phyloP scores from a whole-genome alignment of 2,888 invertebrate genomes.

The Cordilura impudica region DNA sequence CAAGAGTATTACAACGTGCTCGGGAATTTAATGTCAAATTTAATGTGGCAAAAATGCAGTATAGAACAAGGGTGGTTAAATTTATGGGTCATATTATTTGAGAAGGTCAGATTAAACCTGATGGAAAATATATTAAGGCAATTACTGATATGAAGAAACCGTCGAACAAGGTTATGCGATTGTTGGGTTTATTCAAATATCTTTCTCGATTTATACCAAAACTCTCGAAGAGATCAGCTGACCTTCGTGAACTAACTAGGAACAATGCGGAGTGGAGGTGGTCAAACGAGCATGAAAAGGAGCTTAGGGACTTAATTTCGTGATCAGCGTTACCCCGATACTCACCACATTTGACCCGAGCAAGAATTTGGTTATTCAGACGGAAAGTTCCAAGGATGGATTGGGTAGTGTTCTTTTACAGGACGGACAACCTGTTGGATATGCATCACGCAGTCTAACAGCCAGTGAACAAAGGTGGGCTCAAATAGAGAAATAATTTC shows the following conservation, averaged over 20 bases:
- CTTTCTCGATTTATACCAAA: constrained; percentile 28
- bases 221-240: constrained; percentile 30
- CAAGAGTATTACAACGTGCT: constrained; percentile 44
- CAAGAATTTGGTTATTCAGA: constrained; percentile 44
- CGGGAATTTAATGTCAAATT: constrained; percentile 29
- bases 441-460: constrained; percentile 66
- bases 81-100: constrained; percentile 48
- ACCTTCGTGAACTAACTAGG: constrained; percentile 41
- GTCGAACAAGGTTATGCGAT: constrained; percentile 15
- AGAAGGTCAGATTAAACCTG: constrained; percentile 22
- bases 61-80: constrained; percentile 33
- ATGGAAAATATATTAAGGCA: constrained; percentile 11
- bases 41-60: constrained; percentile 48
- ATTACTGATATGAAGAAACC: constrained; percentile 17
- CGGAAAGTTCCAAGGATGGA: constrained; percentile 64
- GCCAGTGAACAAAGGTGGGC: constrained; percentile 65
- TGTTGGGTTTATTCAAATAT: constrained; percentile 46
- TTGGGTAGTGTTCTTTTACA: constrained; percentile 69
- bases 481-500: constrained; percentile 63
- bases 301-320: no score
- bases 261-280: constrained; percentile 41
- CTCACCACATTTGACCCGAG: constrained; percentile 40
- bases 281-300: constrained; percentile 42
- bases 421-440: constrained; percentile 61
- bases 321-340: constrained; percentile 43